Percentiles rank a stretch among this genome's conserved stretches.
Conservation (phyloP, 2,113 vertebrate genomes). For the Xerus inauris region DNA sequence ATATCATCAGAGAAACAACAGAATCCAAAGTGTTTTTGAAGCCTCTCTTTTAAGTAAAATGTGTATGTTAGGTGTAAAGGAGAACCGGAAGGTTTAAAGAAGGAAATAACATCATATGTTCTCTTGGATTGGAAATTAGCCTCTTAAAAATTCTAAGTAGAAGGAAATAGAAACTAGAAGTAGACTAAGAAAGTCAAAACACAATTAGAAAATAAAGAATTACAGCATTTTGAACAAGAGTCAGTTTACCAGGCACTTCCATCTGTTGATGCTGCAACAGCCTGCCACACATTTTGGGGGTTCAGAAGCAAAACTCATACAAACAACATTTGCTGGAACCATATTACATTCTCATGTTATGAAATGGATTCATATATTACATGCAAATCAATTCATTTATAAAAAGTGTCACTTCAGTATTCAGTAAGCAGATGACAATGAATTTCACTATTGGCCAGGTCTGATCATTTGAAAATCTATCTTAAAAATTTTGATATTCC, state of each 20-base stretch:
- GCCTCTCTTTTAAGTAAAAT: background rate
- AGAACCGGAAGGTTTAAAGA: background rate
- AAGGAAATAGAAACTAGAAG: background rate
- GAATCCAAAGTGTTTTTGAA: background rate
- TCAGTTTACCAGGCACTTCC: background rate
- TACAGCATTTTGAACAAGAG: background rate
- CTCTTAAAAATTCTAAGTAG: background rate
- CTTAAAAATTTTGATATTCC: background rate
- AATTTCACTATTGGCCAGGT: background rate
- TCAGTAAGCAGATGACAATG: background rate
- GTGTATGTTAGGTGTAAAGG: background rate
- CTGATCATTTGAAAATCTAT: background rate
- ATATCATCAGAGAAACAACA: conserved; percentile 28
- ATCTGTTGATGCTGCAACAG: background rate
- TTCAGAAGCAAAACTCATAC: background rate
- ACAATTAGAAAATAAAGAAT: background rate
- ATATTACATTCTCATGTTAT: background rate
- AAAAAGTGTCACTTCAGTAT: background rate
- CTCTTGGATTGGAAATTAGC: conserved; percentile 1
- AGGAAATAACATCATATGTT: conserved; percentile 7
- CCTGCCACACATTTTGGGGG: background rate
- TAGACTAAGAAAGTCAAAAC: background rate
- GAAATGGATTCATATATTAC: background rate
- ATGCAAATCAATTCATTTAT: conserved; percentile 10
- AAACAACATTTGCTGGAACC: background rate